These are phyloP conservation scores for Drosophila diplacantha DNA, from an alignment of 2,888 invertebrate species.

Conservation along the genomic window DNA sequence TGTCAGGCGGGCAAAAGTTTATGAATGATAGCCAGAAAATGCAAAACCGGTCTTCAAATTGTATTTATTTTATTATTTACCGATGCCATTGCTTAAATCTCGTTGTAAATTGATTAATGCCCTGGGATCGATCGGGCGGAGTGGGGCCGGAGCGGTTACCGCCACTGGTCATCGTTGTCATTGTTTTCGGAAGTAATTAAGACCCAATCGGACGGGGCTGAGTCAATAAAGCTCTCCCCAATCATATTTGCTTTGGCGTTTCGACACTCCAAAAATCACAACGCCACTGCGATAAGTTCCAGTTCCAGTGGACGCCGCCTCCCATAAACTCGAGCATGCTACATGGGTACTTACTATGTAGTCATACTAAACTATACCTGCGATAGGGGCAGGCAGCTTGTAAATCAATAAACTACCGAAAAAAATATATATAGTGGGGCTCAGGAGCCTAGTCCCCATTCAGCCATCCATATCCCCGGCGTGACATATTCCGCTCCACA, in stretches of 20 bases:
- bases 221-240: slow-evolving; percentile 61
- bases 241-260: slow-evolving; percentile 71
- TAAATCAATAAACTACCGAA: slow-evolving; percentile 73
- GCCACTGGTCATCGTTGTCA: slow-evolving; percentile 51
- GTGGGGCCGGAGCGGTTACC: slow-evolving; percentile 35
- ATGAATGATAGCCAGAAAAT: slow-evolving; percentile 65
- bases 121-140: slow-evolving; percentile 17
- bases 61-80: slow-evolving; percentile 47
- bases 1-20: slow-evolving; percentile 66
- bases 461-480: slow-evolving; percentile 28
- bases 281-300: slow-evolving; percentile 62
- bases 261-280: slow-evolving; percentile 70
- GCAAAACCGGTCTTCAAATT: slow-evolving; percentile 51
- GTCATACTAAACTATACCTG: slow-evolving; percentile 7
- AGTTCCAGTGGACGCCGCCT: slow-evolving; percentile 49
- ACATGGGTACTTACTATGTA: slow-evolving; percentile 12
- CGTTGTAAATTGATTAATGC: slow-evolving; percentile 64
- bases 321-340: slow-evolving; percentile 16
- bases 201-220: slow-evolving; percentile 61
- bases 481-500: slow-evolving; percentile 55
- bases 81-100: slow-evolving; percentile 38
- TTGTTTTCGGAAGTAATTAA: slow-evolving; percentile 74
- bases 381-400: slow-evolving; percentile 50
- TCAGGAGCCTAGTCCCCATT: slow-evolving; percentile 17
- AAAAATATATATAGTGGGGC: slow-evolving; percentile 36